These are phyloP conservation scores for Ariolimax columbianus DNA, from an alignment of 2,888 invertebrate genomes.

Conservation along the genomic window DNA sequence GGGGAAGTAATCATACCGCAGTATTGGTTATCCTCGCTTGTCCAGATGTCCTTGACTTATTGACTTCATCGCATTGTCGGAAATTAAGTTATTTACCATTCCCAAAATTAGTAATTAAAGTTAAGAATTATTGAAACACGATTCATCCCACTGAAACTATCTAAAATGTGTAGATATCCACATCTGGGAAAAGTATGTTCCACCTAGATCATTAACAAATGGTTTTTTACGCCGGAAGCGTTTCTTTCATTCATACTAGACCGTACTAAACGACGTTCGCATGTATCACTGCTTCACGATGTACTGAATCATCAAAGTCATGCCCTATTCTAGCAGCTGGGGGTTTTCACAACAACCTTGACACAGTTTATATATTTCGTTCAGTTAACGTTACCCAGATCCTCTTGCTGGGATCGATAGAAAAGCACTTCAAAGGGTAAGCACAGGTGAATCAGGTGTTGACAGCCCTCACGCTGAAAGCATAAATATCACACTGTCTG, in stretches of 20 bases:
- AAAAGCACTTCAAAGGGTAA: not conserved
- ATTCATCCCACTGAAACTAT: not conserved
- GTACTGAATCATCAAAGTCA: not conserved
- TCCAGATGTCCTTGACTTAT: not conserved
- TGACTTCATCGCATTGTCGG: not conserved
- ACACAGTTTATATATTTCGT: not conserved
- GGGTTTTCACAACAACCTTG: not conserved
- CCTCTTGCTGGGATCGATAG: not conserved
- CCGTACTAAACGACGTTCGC: not conserved
- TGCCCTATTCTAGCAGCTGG: not conserved
- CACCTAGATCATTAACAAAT: not conserved
- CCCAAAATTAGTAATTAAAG: not conserved
- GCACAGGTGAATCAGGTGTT: not conserved
- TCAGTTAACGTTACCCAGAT: not conserved
- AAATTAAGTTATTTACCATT: not conserved
- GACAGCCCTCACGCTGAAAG: not conserved
- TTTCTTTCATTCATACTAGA: not conserved
- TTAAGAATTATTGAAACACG: not conserved
- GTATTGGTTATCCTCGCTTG: not conserved
- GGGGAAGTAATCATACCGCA: not conserved
- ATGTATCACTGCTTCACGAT: not conserved
- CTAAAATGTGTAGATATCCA: not conserved
- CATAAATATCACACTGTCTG: not conserved
- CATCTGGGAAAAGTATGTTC: not conserved
- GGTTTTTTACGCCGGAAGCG: not conserved